Base-by-base conservation (phyloP, 2,888 invertebrate species). In the Tiliacea citrago region DNA sequence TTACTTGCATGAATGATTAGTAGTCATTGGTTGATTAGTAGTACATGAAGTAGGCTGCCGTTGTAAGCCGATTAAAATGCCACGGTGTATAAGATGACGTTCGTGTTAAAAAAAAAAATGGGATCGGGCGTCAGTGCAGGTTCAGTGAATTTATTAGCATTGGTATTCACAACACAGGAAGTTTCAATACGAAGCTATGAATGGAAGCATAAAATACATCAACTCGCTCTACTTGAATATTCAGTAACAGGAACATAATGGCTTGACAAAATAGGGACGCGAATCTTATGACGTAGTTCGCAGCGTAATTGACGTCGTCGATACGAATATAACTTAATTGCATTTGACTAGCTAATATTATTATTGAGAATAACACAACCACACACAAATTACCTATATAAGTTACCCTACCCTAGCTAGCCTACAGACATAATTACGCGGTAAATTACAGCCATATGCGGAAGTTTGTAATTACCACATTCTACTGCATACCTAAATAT, bases 281-380 rank as follows among this genome's bases (percentile, higher is more conserved):
- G 18, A 29, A n/a, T 61, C 8, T 9, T 49, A 16, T 55, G 76
- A 77, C 68, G 55, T 55, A 62, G 4, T 55, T 68, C 4, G 21
- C 42, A 49, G 2, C 18, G 13, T 29, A 29, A 74, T 35, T 51
- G 60, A 35, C 16, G 29, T 73, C 6, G 5, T 53, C 53, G 42
- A 42, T 68, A n/a, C 8, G 7, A 29, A 73, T n/a, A 35, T 7
- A 60, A 45, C 35, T 24, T 45, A 29, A 51, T 60, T 61, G 42
- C 73, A 60, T 51, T 61, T 61, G 18, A 45, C 16, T 35, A 21
- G 13, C 4, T 55, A 42, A 39, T n/a, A 21, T 21, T 10, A 39
- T 6, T 24, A 18, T 35, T 10, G 13, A 45, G 21, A 21, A 67
- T 39, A 66, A 35, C 16, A 51, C 13, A 61, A 45, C 10, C 57